Conservation (phyloP, 2,888 invertebrate species). For the Oscheius sp. region DNA sequence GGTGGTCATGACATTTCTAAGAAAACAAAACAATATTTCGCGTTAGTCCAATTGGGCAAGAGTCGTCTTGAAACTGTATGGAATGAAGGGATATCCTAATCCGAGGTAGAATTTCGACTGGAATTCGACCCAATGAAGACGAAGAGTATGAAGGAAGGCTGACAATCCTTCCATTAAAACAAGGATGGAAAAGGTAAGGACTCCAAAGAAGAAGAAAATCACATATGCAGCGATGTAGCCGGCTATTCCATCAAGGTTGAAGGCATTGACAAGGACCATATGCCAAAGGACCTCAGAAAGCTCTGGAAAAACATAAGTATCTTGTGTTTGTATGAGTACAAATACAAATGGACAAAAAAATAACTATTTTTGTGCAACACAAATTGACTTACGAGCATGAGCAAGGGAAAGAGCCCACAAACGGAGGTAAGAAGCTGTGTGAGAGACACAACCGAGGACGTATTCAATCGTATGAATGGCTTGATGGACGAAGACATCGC, state of each 20-base stretch:
- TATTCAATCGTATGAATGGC: constrained; percentile 78
- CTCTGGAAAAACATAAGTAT: constrained; percentile 46
- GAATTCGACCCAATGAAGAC: constrained; percentile 82
- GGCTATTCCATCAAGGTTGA: constrained; percentile 35
- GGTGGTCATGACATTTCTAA: too few species aligned
- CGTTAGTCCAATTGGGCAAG: constrained; percentile 44
- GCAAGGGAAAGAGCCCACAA: constrained; percentile 69
- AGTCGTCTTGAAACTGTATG: constrained; percentile 85
- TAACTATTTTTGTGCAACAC: background rate
- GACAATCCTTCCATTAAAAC: constrained; percentile 99
- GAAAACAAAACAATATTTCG: background rate
- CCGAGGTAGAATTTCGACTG: constrained; percentile 97
- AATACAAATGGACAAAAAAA: background rate
- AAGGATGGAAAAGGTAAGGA: constrained; percentile 89
- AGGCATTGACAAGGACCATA: constrained; percentile 65
- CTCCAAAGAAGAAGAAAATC: constrained; percentile 89
- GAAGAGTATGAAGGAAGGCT: constrained; percentile 83
- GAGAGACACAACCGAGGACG: constrained; percentile 95
- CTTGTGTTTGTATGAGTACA: too few species aligned
- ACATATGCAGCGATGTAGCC: constrained; percentile 48
- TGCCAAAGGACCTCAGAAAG: constrained; percentile 69
- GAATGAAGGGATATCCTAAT: constrained; percentile 87
- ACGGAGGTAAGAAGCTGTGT: constrained; percentile 80
- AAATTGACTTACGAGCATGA: constrained; percentile 60
- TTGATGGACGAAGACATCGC: constrained; percentile 90